phyloP scores from a whole-genome alignment of 2,113 vertebrate species.

The Sapayoa aenigma region DNA sequence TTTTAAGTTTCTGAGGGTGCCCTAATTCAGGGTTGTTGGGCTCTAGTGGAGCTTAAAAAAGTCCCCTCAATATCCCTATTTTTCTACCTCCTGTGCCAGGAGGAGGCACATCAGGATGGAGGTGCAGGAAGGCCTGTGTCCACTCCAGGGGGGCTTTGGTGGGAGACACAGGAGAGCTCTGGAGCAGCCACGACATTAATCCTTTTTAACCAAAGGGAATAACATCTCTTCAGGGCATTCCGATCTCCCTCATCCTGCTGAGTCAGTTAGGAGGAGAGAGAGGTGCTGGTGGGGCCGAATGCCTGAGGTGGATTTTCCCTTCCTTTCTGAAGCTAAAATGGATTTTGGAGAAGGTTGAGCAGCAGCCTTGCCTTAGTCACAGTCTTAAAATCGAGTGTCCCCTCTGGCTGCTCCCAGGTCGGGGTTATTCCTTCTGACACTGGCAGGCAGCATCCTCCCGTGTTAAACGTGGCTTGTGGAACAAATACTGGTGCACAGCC shows the following conservation, averaged over 20 bases:
- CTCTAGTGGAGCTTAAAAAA: background rate
- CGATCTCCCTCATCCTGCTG: background rate
- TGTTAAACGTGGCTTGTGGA: fast-evolving
- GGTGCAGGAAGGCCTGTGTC: background rate
- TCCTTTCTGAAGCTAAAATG: background rate
- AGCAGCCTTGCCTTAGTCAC: background rate
- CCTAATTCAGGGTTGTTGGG: background rate
- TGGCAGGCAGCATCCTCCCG: background rate
- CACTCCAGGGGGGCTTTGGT: background rate
- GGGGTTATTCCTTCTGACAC: fast-evolving
- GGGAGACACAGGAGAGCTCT: background rate
- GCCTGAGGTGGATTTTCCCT: background rate
- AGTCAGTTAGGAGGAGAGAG: background rate
- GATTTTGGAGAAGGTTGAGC: background rate
- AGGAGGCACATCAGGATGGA: background rate
- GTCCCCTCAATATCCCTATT: background rate
- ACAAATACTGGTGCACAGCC: background rate
- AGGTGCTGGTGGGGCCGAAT: background rate
- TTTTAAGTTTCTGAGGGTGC: background rate
- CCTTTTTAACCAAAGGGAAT: background rate
- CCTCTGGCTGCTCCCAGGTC: background rate
- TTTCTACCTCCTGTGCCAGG: background rate
- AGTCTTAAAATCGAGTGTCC: fast-evolving
- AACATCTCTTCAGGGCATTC: background rate
- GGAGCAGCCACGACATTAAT: background rate